Conservation (phyloP, 2,888 invertebrate species). For the Polydrusus pterygomalis region DNA sequence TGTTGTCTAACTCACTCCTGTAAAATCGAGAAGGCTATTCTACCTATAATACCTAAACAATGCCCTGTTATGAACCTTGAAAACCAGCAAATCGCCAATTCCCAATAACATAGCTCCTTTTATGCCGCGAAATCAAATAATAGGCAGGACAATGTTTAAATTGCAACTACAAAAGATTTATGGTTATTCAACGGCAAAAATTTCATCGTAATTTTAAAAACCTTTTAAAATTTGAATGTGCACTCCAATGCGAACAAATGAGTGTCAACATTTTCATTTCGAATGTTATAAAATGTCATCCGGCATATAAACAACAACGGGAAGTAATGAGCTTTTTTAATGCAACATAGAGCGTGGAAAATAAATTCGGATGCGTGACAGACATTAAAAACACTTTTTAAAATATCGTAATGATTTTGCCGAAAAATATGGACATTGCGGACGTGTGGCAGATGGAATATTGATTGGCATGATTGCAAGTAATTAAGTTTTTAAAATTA, state of each 20-base stretch:
- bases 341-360: constrained; percentile 32
- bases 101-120: constrained; percentile 6
- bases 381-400: constrained; percentile 38
- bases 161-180: constrained; percentile 15
- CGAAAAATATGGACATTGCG: constrained; percentile 27
- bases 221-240: constrained; percentile 36
- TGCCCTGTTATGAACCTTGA: not conserved
- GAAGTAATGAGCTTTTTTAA: constrained; percentile 46
- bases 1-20: no score
- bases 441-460: constrained; percentile 29
- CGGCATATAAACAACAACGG: constrained; percentile 41
- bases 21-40: no score
- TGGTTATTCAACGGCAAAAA: constrained; percentile 28
- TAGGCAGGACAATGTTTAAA: not conserved
- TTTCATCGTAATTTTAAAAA: constrained; percentile 32
- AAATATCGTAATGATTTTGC: constrained; percentile 30
- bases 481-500: not conserved
- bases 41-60: not conserved
- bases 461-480: constrained; percentile 41
- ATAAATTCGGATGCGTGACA: constrained; percentile 41
- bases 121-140: constrained; percentile 4
- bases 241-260: constrained; percentile 41
- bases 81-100: not conserved
- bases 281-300: constrained; percentile 47
- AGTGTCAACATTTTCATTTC: constrained; percentile 48